Conservation (phyloP, 2,113 vertebrate species). For the Trogon surrucura region DNA sequence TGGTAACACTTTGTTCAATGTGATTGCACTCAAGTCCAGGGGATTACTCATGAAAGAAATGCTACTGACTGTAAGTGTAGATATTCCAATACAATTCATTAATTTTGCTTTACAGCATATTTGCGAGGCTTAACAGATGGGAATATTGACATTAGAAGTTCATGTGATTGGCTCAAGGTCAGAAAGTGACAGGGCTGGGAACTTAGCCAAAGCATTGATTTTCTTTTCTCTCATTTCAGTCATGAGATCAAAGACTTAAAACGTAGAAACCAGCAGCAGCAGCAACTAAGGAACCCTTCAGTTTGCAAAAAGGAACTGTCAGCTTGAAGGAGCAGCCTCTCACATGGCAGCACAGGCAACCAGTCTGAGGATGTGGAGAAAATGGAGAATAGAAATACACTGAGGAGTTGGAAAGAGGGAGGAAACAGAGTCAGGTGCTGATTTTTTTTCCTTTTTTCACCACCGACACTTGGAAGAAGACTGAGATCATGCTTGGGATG, state of each 20-base stretch:
- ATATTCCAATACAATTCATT: constrained; percentile 22
- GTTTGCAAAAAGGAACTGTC: background rate
- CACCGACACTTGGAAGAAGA: background rate
- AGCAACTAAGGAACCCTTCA: background rate
- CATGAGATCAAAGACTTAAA: background rate
- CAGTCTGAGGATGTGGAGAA: background rate
- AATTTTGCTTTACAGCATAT: constrained; percentile 25
- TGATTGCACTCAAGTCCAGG: background rate
- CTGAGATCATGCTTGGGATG: background rate
- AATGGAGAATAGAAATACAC: background rate
- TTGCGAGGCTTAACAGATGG: constrained; percentile 45
- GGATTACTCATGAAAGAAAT: constrained; percentile 30
- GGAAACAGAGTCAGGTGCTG: background rate
- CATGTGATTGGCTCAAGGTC: constrained; percentile 49
- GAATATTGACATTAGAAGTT: constrained; percentile 57
- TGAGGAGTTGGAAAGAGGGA: background rate
- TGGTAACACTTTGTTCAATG: background rate
- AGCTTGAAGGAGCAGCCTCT: background rate
- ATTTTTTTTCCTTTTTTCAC: background rate
- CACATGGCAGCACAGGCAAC: background rate
- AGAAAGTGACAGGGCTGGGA: constrained; percentile 47
- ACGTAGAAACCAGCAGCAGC: background rate
- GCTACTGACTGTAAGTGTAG: background rate
- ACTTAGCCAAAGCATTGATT: constrained; percentile 17
- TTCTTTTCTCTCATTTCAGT: background rate